Evolutionary conservation across 2,888 invertebrate species (phyloP), one percentile per base, ranked within the genome.

Genomic region (Nomada fabriciana): DNA sequence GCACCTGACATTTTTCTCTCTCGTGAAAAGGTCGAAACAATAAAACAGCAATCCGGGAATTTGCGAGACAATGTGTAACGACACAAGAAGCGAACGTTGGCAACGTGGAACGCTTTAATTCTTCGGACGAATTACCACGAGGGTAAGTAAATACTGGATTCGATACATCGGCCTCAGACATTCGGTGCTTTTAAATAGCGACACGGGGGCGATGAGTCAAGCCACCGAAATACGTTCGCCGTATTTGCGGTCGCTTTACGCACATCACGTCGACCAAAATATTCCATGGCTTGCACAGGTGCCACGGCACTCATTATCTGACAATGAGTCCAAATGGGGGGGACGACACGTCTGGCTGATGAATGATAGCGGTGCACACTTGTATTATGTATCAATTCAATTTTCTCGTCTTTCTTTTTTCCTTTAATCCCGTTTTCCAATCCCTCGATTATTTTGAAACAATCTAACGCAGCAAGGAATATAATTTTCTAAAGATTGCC

Each of bases 281-380:
- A 82, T 82, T 82, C 82, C 82, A 75, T 61, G 47, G 82, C 50
- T 82, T 75, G 75, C 72, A 75, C 82, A 82, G 82, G 82, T 76
- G 82, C 60, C 59, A 50, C 63, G 25, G 20, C 43, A 36, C 23
- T 82, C 52, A 50, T 82, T 82, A 82, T 76, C 75, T 36, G 42
- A 36, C 36, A 36, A 36, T 36, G 36, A 47, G 23, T 15, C 13
- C 2, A 42, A 47, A n/a, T 18, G 18, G 52, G 15, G 15, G 36
- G 67, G 55, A 68, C 61, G 36, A 36, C 29, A 36, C 55, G 61
- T 68, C 55, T 23, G 2, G 43, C 42, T n/a, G 52, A 23, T 43
- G 47, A 50, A 72, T 36, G 61, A n/a, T 20, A 43, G 2, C 23
- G 57, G 20, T 57, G 57, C 57, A 23, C 57, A 15, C 15, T 47